These are phyloP conservation scores for Leptothorax acervorum DNA, from an alignment of 2,888 invertebrate genomes.

Conservation along the genomic window DNA sequence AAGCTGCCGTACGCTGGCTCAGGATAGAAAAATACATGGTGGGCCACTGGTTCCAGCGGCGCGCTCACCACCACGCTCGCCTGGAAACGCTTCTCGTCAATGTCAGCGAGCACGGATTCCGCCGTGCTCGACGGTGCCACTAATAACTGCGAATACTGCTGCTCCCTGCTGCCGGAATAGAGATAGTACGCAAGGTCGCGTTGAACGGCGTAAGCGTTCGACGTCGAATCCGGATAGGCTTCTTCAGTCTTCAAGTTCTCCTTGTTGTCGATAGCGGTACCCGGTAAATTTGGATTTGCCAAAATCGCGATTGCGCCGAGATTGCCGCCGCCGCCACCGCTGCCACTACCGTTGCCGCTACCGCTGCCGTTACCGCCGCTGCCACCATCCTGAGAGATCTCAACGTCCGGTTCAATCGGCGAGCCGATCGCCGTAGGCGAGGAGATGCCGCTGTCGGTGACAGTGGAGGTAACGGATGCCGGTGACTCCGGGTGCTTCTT, in stretches of 20 bases:
- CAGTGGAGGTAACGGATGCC: constrained; percentile 48
- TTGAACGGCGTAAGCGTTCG: constrained; percentile 68
- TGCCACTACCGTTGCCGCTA: constrained; percentile 28
- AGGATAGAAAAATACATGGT: constrained; percentile 78
- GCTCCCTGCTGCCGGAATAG: constrained; percentile 78
- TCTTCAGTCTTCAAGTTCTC: constrained; percentile 82
- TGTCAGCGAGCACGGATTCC: constrained; percentile 83
- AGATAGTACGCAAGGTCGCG: constrained; percentile 84
- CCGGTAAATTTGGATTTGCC: constrained; percentile 24
- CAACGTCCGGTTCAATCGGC: constrained; percentile 82
- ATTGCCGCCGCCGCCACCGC: constrained; percentile 75
- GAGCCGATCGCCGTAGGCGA: constrained; percentile 82
- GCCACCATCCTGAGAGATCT: constrained; percentile 79
- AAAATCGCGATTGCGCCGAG: not conserved
- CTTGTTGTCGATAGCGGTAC: constrained; percentile 72
- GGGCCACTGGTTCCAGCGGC: constrained; percentile 55
- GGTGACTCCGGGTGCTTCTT: constrained; percentile 90
- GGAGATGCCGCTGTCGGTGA: constrained; percentile 52
- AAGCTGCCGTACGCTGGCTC: constrained; percentile 75
- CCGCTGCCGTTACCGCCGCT: constrained; percentile 53
- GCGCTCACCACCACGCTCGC: constrained; percentile 61
- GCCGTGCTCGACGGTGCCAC: constrained; percentile 76
- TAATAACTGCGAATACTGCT: constrained; percentile 69
- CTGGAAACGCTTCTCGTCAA: constrained; percentile 81
- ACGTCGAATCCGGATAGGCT: constrained; percentile 44